Evolutionary conservation across 1,140 invertebrate species (phyloP), one percentile per base, ranked within the genome.

Genomic region (Pseudomyrmex pallidus): DNA sequence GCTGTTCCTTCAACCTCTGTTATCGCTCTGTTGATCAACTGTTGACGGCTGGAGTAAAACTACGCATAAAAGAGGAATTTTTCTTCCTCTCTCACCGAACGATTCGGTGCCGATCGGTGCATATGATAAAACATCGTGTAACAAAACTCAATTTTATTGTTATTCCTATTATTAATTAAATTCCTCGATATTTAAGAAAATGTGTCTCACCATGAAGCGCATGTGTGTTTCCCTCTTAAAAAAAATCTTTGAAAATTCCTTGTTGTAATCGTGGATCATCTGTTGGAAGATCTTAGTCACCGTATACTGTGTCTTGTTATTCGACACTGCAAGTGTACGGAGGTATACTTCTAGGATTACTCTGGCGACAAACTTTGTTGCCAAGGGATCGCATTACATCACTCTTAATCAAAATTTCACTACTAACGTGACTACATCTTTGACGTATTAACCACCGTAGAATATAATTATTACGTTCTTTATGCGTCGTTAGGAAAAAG

Each of bases 371-470:
- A 35, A 77, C 56, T 86, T 5, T 77, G 83, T 87, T 85, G 77
- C 77, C 62, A 87, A 52, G 77, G 78, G 77, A 76, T 87, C 70
- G 66, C 50, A 76, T 85, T 83, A 82, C 67, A 50, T 77, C 62
- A 66, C 48, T 56, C 62, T 50, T 80, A 52, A 62, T 67, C 73
- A 48, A 78, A 61, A 63, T 72, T 52, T 13, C 12, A 25, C 25
- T 12, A 25, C 25, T 12, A 46, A 46, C 25, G 25, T 46, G 62
- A 15, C 62, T 46, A 35, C 35, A 35, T 7, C 0, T 35, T 35
- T 35, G 4, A 35, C 4, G 0, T 35, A 5, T 35, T 35, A 0
- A 5, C 5, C 35, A 35, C 35, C 35, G 35, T 5, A 7, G 5
- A 0, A 7, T 7, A 35, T 35, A 35, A 35, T 35, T 25, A 17